Conservation (phyloP, 2,888 invertebrate species). For the Drosophila algonquin region DNA sequence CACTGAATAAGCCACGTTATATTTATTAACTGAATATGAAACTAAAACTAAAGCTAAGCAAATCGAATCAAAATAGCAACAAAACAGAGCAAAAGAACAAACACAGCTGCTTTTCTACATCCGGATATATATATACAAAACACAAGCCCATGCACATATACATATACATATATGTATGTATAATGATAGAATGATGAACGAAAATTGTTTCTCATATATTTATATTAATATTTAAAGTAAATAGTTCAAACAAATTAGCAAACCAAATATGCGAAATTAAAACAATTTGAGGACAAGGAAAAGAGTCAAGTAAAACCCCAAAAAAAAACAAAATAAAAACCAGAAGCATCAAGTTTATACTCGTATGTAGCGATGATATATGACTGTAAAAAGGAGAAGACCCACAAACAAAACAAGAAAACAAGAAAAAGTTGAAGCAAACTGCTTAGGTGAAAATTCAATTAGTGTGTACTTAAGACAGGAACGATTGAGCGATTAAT, state of each 20-base stretch:
- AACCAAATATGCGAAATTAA: constrained; percentile 74
- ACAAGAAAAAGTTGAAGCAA: constrained; percentile 70
- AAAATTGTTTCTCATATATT: constrained; percentile 76
- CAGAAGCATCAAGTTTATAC: constrained; percentile 68
- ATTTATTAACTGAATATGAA: constrained; percentile 78
- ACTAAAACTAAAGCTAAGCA: constrained; percentile 54
- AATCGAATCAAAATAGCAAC: constrained; percentile 46
- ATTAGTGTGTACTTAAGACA: constrained; percentile 78
- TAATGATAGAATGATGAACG: constrained; percentile 53
- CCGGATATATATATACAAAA: constrained; percentile 24
- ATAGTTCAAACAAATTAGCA: constrained; percentile 79
- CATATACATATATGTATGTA: constrained; percentile 31
- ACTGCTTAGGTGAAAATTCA: constrained; percentile 78
- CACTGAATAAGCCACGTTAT: constrained; percentile 76
- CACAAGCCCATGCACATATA: constrained; percentile 12
- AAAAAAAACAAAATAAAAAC: constrained; percentile 25
- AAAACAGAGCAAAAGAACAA: constrained; percentile 37
- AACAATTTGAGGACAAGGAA: constrained; percentile 32
- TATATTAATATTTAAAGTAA: constrained; percentile 71
- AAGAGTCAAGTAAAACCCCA: constrained; percentile 18
- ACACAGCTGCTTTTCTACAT: constrained; percentile 75
- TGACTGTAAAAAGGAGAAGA: constrained; percentile 66
- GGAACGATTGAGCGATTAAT: constrained; percentile 63
- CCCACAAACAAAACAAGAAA: constrained; percentile 10
- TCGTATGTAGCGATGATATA: constrained; percentile 57